Conservation (phyloP, 1,140 invertebrate genomes). For the Nasonia vitripennis region DNA sequence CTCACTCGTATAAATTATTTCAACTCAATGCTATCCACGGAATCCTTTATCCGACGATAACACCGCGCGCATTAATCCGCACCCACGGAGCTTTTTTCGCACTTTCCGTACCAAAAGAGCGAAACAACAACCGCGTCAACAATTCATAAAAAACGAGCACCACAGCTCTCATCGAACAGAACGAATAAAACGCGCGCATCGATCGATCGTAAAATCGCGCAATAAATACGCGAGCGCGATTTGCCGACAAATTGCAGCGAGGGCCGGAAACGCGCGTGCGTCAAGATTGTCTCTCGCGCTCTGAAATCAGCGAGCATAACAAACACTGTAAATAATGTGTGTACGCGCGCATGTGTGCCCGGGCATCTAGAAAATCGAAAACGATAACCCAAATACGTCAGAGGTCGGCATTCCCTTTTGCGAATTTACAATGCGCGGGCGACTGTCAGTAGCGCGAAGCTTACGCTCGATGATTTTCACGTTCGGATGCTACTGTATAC, state of each 20-base stretch:
- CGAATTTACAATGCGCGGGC: conserved; percentile 38
- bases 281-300: conserved; percentile 1
- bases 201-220: neutral
- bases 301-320: neutral
- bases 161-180: too few relatives aligned
- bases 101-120: too few relatives aligned
- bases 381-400: conserved; percentile 44
- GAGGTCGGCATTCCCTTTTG: neutral
- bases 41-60: too few relatives aligned
- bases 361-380: conserved; percentile 36
- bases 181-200: neutral
- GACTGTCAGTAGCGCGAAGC: conserved; percentile 1
- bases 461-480: conserved; percentile 27
- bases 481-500: neutral
- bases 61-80: too few relatives aligned
- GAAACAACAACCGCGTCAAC: too few relatives aligned
- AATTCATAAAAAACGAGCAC: too few relatives aligned
- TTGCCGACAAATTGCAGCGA: conserved; percentile 5
- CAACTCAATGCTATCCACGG: too few relatives aligned
- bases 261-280: neutral
- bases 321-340: conserved; percentile 35
- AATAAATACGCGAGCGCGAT: neutral
- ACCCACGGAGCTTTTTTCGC: too few relatives aligned
- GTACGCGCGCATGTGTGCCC: neutral
- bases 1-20: neutral